phyloP scores from a whole-genome alignment of 2,113 vertebrate genomes.

The Sisor rabdophorus region DNA sequence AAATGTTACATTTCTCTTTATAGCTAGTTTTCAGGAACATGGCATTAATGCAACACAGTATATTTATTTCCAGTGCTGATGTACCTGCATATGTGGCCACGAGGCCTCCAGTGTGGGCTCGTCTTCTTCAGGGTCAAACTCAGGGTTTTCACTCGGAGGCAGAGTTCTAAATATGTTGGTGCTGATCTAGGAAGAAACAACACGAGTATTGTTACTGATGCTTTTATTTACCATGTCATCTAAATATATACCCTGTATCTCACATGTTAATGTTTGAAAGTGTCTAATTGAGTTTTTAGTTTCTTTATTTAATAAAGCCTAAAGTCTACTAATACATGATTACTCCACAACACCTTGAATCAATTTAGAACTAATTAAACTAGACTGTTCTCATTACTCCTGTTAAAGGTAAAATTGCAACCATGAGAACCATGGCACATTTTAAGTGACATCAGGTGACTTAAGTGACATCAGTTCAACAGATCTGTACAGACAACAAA shows the following conservation, averaged over 20 bases:
- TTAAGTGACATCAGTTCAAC: not conserved
- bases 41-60: not conserved
- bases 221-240: not conserved
- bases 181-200: slow-evolving; percentile 76
- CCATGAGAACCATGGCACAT: slow-evolving; percentile 32
- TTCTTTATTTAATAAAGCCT: not conserved
- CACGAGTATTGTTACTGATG: not conserved
- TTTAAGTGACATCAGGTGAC: slow-evolving; percentile 29
- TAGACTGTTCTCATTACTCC: not conserved
- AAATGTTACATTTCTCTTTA: not conserved
- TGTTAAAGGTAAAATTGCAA: slow-evolving; percentile 19
- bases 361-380: not conserved
- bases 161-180: slow-evolving; percentile 96
- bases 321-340: not conserved
- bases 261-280: not conserved
- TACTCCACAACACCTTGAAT: not conserved
- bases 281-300: not conserved
- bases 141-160: slow-evolving; percentile 95
- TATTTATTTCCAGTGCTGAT: not conserved
- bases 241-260: no score
- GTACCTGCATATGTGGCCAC: slow-evolving; percentile 97
- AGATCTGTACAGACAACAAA: not conserved
- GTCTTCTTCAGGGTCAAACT: slow-evolving; percentile 98
- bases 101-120: slow-evolving; percentile 95
- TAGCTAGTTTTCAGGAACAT: not conserved